Conservation (phyloP, 2,797 vertebrate species). For the Molossus alvarezi region DNA sequence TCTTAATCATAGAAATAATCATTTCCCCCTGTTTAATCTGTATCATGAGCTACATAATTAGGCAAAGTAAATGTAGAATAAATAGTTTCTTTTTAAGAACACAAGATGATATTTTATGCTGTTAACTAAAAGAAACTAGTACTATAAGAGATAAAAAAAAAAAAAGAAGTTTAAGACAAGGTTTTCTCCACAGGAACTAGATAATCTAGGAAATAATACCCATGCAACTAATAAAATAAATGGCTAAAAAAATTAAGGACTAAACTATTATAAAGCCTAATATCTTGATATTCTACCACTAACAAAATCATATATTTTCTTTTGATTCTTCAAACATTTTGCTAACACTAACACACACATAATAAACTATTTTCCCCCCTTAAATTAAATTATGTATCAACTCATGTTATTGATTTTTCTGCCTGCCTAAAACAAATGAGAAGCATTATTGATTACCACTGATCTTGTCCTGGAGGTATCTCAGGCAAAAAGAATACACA, state of each 20-base stretch:
- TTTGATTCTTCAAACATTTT: slow-evolving; percentile 68
- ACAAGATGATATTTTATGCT: slow-evolving; percentile 49
- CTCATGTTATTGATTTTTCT: slow-evolving; percentile 91
- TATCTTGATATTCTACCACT: slow-evolving; percentile 6
- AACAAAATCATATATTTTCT: slow-evolving; percentile 50
- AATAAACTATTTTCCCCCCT: slow-evolving; percentile 75
- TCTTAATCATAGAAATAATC: neutral
- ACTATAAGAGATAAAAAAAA: slow-evolving; percentile 19
- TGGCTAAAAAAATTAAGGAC: neutral
- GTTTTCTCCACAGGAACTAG: slow-evolving; percentile 51
- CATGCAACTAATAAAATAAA: slow-evolving; percentile 46
- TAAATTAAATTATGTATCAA: slow-evolving; percentile 90
- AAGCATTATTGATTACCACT: slow-evolving; percentile 92
- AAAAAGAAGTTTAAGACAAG: slow-evolving; percentile 33
- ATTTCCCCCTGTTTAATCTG: neutral
- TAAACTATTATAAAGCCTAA: slow-evolving; percentile 50
- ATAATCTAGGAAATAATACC: slow-evolving; percentile 45
- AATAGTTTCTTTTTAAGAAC: slow-evolving; percentile 51
- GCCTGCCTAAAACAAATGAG: slow-evolving; percentile 89
- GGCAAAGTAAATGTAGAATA: slow-evolving; percentile 7
- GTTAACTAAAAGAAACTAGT: slow-evolving; percentile 54
- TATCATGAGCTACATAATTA: neutral
- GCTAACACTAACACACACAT: slow-evolving; percentile 55
- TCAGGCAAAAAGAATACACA: slow-evolving; percentile 88
- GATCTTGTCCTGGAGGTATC: slow-evolving; percentile 91